Evolutionary conservation across 2,888 invertebrate genomes (phyloP).

Genomic region (Ferrisia virgata): DNA sequence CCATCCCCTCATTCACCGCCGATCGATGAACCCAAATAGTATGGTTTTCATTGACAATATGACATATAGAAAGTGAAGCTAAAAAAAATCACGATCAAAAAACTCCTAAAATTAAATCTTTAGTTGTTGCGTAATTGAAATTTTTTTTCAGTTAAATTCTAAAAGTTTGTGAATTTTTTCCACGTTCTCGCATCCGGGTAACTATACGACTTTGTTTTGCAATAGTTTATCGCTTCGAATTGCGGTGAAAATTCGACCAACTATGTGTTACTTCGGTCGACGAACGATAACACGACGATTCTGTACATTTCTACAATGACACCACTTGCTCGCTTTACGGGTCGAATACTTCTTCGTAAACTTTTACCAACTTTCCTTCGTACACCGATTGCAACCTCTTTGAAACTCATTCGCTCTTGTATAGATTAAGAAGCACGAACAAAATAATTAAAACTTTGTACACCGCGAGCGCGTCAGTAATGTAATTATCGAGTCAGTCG

Average conservation of each 20-base stretch:
- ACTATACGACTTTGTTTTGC: too few species aligned
- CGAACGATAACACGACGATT: neutral
- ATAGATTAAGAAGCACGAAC: constrained; percentile 1
- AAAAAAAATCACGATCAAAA: too few species aligned
- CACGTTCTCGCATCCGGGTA: too few species aligned
- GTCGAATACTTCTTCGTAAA: neutral
- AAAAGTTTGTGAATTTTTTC: too few species aligned
- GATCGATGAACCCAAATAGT: too few species aligned
- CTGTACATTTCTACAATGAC: neutral
- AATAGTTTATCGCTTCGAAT: too few species aligned
- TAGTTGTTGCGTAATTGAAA: too few species aligned
- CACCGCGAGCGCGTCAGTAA: neutral
- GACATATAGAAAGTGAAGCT: too few species aligned
- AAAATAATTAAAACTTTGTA: constrained; percentile 9
- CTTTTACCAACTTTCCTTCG: neutral
- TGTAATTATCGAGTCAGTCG: constrained; percentile 5
- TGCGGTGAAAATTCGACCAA: neutral
- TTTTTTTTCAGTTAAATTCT: too few species aligned
- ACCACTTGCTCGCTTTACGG: neutral
- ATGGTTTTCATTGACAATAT: too few species aligned
- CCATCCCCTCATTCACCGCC: too few species aligned
- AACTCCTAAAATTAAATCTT: too few species aligned
- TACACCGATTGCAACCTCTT: neutral
- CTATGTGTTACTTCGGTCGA: neutral
- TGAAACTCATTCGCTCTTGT: neutral